Percentiles rank a stretch among this genome's conserved stretches.
These are phyloP conservation scores for Diachasma alloeum DNA, from an alignment of 1,140 invertebrate species.

Conservation along the genomic window DNA sequence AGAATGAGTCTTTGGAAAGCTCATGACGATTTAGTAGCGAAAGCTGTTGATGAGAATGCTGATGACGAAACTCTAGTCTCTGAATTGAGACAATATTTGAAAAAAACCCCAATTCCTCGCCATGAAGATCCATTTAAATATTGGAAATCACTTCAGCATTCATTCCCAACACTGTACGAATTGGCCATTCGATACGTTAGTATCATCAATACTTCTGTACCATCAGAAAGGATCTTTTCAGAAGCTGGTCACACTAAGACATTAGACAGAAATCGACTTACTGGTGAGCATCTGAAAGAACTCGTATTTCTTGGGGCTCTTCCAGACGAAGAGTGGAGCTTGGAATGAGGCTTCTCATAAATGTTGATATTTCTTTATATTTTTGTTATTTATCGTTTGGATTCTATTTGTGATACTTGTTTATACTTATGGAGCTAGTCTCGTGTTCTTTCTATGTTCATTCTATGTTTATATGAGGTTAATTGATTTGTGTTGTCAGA, in stretches of 20 bases:
- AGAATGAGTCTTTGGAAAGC: neutral
- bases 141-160: conserved; percentile 49
- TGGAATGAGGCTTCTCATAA: neutral
- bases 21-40: neutral
- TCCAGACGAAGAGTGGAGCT: conserved; percentile 7
- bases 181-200: conserved; percentile 48
- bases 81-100: neutral
- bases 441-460: too few species aligned
- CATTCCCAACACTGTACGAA: conserved; percentile 45
- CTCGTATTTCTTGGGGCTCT: conserved; percentile 23
- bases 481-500: too few species aligned
- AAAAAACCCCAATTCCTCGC: conserved; percentile 35
- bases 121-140: conserved; percentile 51
- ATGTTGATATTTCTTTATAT: too few species aligned
- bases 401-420: too few species aligned
- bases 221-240: conserved; percentile 56
- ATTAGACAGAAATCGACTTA: conserved; percentile 21
- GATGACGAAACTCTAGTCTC: neutral
- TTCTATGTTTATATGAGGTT: too few species aligned
- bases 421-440: too few species aligned
- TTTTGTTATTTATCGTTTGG: too few species aligned
- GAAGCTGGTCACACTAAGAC: conserved; percentile 43
- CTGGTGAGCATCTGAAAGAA: conserved; percentile 26
- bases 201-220: conserved; percentile 52
- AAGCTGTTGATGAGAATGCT: neutral